Evolutionary conservation across 2,113 vertebrate genomes (phyloP).

Genomic region (Cebus imitator): DNA sequence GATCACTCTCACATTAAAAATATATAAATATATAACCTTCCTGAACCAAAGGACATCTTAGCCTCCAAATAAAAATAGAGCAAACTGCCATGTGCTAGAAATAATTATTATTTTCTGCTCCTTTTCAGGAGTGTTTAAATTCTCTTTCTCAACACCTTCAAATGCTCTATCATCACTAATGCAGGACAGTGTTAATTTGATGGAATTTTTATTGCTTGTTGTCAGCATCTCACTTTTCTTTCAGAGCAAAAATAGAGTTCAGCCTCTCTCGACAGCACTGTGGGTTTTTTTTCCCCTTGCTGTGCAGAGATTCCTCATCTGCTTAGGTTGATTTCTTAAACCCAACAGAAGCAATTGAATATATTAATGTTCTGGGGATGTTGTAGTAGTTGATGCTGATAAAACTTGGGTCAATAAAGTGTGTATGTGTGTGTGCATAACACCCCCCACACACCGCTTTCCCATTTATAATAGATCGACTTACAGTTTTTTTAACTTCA

Average conservation of each 20-base stretch:
- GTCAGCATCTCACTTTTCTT: slow-evolving; percentile 59
- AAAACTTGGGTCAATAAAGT: not conserved
- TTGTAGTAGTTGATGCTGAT: not conserved
- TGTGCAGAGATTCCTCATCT: slow-evolving; percentile 8
- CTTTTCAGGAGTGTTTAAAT: slow-evolving; percentile 7
- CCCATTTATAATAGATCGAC: not conserved
- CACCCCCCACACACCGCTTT: fast-evolving
- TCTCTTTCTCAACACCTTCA: not conserved
- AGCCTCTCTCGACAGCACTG: not conserved
- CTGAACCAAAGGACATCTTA: not conserved
- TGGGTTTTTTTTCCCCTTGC: not conserved
- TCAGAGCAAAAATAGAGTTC: slow-evolving; percentile 26
- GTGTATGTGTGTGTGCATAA: not conserved
- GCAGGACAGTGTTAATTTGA: slow-evolving; percentile 43
- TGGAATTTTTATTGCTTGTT: slow-evolving; percentile 31
- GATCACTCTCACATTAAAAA: not conserved
- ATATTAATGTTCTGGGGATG: slow-evolving; percentile 20
- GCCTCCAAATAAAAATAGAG: slow-evolving; percentile 52
- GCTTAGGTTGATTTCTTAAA: slow-evolving; percentile 56
- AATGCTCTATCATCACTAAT: not conserved
- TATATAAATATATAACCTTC: not conserved
- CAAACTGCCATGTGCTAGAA: not conserved
- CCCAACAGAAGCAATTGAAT: not conserved
- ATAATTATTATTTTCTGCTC: slow-evolving; percentile 51
- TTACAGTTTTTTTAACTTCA: not conserved